Conservation (phyloP, 2,888 invertebrate genomes). For the Erebia palarica region DNA sequence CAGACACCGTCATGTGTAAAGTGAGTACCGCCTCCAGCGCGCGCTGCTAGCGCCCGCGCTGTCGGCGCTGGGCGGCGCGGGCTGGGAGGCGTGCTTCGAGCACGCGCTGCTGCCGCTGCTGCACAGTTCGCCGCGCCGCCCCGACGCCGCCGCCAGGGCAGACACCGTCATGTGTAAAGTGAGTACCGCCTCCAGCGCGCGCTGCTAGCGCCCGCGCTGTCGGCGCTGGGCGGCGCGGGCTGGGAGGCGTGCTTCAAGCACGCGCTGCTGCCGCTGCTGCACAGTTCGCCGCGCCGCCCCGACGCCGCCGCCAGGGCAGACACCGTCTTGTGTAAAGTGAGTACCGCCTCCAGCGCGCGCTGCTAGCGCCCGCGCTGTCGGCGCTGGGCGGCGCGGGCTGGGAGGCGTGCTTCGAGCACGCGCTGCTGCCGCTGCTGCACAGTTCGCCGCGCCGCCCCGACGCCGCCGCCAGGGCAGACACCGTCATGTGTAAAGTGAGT, state of each 20-base stretch:
- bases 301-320: conserved; percentile 6
- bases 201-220: conserved; percentile 94
- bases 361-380: no score
- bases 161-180: background rate
- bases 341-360: background rate
- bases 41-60: conserved; percentile 96
- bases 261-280: background rate
- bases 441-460: no score
- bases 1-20: background rate
- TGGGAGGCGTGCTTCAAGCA: conserved; percentile 10
- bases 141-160: conserved; percentile 7
- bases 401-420: no score
- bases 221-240: conserved; percentile 68
- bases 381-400: no score
- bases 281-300: conserved; percentile 2
- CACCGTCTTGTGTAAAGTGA: background rate
- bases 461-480: no score
- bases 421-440: no score
- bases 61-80: conserved; percentile 75
- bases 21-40: conserved; percentile 63
- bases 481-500: no score
- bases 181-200: conserved; percentile 83
- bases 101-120: conserved; percentile 4
- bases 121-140: background rate
- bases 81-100: conserved; percentile 12